Evolutionary conservation across 2,113 vertebrate genomes (phyloP), one percentile per base, ranked within the genome.

Genomic region (Pantherophis guttatus): DNA sequence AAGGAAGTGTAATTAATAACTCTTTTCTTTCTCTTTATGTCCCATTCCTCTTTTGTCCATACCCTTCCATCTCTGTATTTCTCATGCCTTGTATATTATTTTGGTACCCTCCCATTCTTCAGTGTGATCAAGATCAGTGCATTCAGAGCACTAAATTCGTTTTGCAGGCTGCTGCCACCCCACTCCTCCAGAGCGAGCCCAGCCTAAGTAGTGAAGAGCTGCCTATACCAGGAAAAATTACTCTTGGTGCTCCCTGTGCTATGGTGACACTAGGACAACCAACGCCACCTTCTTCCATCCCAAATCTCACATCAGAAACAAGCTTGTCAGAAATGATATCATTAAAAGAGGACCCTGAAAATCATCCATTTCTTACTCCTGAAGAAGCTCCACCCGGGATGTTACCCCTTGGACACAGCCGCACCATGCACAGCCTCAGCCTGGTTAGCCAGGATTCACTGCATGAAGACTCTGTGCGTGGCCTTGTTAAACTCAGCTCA

Each of bases 91-190:
- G 24, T 65, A 86, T 90, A 65, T 90, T 90, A 54, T 93, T 97
- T 94, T 95, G 96, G 92, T 96, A 93, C 94, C 94, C 95, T 95
- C 95, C 96, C 94, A 90, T 96, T 94, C 96, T 97, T 95, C 98
- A 99, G 99, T 99, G 99, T 98, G 99, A 99, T 97, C 99, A 99
- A 98, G 98, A 99, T 98, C 99, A 99, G 98, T 99, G 99, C 98
- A 99, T 99, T 99, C 99, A 99, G 98, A 99, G 99, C 99, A 99
- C 99, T 98, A 99, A 99, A 99, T 99, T 99, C 98, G 98, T 99
- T 98, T 99, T 99, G 97, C 99, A 99, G 99, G 99, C 99, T 2
- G 99, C 99, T 59, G 97, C 99, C 97, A 99, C 98, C 0, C 99
- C 99, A 17, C 97, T 99, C 96, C 98, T 99, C 96, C 99, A 99